Conservation (phyloP, 2,797 vertebrate genomes). For the Lutjanus campechanus region DNA sequence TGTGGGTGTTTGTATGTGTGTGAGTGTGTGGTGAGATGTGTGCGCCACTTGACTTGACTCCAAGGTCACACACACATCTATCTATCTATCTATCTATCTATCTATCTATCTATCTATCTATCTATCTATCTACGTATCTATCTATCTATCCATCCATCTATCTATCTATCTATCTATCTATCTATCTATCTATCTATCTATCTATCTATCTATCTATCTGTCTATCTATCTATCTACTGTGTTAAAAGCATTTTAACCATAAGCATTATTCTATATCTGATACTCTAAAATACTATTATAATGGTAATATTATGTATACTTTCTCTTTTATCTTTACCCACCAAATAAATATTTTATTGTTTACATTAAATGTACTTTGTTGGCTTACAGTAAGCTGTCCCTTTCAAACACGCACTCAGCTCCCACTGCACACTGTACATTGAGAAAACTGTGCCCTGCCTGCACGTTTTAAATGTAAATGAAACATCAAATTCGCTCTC, state of each 20-base stretch:
- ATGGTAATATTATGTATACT: background rate
- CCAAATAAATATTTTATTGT: background rate
- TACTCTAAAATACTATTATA: background rate
- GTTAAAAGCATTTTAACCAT: background rate
- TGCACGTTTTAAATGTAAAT: slow-evolving; percentile 39
- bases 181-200: slow-evolving; percentile 22
- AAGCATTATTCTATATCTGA: background rate
- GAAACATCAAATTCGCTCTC: slow-evolving; percentile 43
- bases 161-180: slow-evolving; percentile 46
- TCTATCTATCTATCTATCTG: slow-evolving; percentile 32
- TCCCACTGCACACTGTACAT: background rate
- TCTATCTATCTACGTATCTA: slow-evolving; percentile 46
- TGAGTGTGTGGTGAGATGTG: slow-evolving; percentile 6
- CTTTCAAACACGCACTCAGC: background rate
- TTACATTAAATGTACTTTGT: background rate
- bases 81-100: slow-evolving; percentile 46
- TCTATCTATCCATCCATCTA: no score
- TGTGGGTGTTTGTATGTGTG: slow-evolving; percentile 29
- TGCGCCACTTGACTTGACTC: slow-evolving; percentile 41
- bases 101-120: slow-evolving; percentile 17
- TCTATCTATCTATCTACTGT: slow-evolving; percentile 10
- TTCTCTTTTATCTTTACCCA: background rate
- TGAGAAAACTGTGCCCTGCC: background rate
- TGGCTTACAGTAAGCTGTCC: background rate
- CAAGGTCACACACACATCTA: slow-evolving; percentile 30